Evolutionary conservation across 92 coral and sea anemone species (phyloP), one percentile per base, ranked within the genome.

Genomic region (Virgularia gustaviana): DNA sequence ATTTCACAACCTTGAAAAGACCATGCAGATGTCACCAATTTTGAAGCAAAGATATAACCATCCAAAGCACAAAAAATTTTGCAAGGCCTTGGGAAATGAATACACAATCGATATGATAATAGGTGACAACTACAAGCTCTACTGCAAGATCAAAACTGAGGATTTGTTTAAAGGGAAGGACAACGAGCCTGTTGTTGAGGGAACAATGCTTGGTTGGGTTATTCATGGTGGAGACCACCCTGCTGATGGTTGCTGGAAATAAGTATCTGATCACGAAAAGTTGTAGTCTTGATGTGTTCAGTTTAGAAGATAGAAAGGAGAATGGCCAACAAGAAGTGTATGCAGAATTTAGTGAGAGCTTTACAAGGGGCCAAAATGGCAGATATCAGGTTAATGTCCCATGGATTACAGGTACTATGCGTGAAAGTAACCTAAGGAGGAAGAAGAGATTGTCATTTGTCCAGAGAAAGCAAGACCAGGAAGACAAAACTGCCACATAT

Each of bases 161-260:
- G 49, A 62, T 23, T 49, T 80, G 43, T 61, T 36, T 60, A 80
- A 73, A 63, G 85, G 81, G 6, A 11, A 38, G 74, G 79, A 74
- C 6, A 75, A 73, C 9, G 85, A 81, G n/a, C 81, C 80, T 15
- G 55, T 60, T 16, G 67, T 80, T 32, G 84, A 79, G 51, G 85
- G 85, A 37, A 81, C 81, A 19, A 63, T 60, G 39, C 75, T 81
- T 65, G 71, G 86, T 29, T 81, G 81, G 85, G 70, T 80, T 36
- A 49, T 75, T 33, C 82, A 47, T 30, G 83, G 78, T 36, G 86
- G 78, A 20, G 24, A 51, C 19, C 66, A 77, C 29, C 71, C 68
- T 43, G 52, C 79, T 23, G 83, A 77, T 71, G 71, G 45, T 18
- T 84, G 88, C 39, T 73, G 78, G 88, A 39, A 39, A 39, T 7